phyloP scores from a whole-genome alignment of 2,797 vertebrate species.

The Fundulus diaphanus region DNA sequence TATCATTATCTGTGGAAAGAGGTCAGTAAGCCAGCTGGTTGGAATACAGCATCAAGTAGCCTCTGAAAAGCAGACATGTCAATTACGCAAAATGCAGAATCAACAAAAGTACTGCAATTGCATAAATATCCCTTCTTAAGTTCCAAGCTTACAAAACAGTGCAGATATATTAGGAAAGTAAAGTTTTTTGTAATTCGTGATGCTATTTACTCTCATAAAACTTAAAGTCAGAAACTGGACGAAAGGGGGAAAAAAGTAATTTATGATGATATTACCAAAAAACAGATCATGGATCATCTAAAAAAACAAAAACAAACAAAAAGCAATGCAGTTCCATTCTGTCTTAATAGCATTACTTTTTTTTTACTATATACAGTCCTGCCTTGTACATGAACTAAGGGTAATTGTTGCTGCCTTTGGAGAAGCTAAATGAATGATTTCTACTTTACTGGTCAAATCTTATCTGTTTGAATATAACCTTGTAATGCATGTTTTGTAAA shows the following conservation, averaged over 20 bases:
- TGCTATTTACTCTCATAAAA: not conserved
- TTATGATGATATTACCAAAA: not conserved
- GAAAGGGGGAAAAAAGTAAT: not conserved
- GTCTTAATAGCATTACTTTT: not conserved
- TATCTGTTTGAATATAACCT: not conserved
- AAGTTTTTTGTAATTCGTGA: not conserved
- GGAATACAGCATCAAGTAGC: not conserved
- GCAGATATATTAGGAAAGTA: not conserved
- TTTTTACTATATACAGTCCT: not conserved
- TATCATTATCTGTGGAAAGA: not conserved
- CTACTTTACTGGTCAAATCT: not conserved
- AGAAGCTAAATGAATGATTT: not conserved
- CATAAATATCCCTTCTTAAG: not conserved
- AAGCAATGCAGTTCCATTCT: no score
- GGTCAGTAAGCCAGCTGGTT: not conserved
- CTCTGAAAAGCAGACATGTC: not conserved
- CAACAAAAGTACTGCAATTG: not conserved
- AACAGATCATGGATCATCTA: not conserved
- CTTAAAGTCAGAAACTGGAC: not conserved
- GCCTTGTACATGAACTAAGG: not conserved
- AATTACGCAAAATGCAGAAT: not conserved
- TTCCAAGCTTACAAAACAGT: not conserved
- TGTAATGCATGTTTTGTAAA: not conserved
- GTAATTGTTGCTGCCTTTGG: not conserved
- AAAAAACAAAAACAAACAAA: not conserved